Conservation (phyloP, 2,113 vertebrate genomes). For the Chlorodrepanis virens region DNA sequence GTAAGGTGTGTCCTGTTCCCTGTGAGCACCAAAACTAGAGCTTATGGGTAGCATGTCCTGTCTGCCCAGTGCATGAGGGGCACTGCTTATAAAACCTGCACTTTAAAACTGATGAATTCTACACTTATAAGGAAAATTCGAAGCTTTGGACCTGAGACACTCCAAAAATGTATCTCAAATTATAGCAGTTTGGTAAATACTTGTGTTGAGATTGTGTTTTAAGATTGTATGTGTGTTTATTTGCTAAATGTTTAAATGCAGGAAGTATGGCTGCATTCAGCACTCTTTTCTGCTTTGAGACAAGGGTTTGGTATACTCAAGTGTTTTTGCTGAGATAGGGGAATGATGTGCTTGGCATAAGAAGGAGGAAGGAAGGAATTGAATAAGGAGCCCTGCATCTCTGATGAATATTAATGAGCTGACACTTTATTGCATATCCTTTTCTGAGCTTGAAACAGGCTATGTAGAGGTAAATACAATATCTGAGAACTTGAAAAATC, state of each 20-base stretch:
- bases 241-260: neutral
- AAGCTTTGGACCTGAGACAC: neutral
- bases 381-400: neutral
- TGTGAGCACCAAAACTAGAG: neutral
- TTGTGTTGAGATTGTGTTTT: neutral
- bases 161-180: neutral
- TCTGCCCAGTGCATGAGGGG: neutral
- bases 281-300: neutral
- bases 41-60: neutral
- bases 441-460: neutral
- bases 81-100: neutral
- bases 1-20: neutral
- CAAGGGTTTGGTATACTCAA: neutral
- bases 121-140: neutral
- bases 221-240: neutral
- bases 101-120: neutral
- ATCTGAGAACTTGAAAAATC: neutral
- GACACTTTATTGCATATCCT: neutral
- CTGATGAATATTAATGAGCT: constrained; percentile 31
- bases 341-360: constrained; percentile 56
- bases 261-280: neutral
- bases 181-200: neutral
- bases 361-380: constrained; percentile 25
- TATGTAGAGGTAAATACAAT: neutral
- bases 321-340: neutral